phyloP scores from a whole-genome alignment of 2,797 vertebrate genomes.

The Potorous gilbertii region DNA sequence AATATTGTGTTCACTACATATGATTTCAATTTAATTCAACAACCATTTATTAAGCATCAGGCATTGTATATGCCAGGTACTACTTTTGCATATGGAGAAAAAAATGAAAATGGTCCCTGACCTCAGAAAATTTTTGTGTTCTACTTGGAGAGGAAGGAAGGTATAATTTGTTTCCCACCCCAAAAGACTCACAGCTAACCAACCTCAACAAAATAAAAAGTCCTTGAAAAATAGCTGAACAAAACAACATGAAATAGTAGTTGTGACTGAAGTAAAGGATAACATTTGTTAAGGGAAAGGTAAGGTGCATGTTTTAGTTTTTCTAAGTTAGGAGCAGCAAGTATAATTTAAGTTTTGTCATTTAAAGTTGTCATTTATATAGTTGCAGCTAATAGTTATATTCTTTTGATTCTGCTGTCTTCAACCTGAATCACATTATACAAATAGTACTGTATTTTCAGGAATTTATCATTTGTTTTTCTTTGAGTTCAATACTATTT shows the following conservation, averaged over 20 bases:
- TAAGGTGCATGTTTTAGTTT: background rate
- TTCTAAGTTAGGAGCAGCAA: background rate
- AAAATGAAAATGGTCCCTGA: background rate
- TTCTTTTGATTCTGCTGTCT: background rate
- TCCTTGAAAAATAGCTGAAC: background rate
- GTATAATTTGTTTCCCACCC: background rate
- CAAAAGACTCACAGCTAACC: background rate
- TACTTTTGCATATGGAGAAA: background rate
- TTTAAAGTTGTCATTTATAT: background rate
- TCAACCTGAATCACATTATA: background rate
- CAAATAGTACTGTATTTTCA: background rate
- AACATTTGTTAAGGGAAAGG: background rate
- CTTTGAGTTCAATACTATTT: background rate
- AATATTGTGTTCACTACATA: background rate
- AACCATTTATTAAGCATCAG: too few species aligned
- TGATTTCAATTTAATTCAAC: background rate
- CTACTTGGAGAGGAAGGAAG: background rate
- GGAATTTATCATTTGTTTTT: background rate
- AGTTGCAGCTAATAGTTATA: background rate
- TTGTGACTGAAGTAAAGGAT: background rate
- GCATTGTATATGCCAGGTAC: background rate
- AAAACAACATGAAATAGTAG: background rate
- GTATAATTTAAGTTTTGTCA: background rate
- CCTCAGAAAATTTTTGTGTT: background rate
- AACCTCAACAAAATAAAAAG: background rate